phyloP scores from a whole-genome alignment of 2,888 invertebrate genomes.

The Tachystola acroxantha region DNA sequence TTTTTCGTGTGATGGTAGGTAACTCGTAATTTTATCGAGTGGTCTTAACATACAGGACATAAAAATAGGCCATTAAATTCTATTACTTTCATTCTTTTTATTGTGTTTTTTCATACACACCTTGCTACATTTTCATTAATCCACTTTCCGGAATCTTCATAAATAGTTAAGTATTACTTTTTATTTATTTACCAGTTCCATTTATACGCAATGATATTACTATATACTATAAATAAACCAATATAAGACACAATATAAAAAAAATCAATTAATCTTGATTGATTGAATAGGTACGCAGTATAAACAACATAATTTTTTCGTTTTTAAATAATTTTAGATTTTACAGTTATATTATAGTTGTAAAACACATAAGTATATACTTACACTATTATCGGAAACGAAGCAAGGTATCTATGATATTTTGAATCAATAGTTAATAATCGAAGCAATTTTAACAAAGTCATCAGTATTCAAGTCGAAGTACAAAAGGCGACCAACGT shows the following conservation, averaged over 20 bases:
- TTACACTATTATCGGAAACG: conserved; percentile 2
- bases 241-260: too few species aligned
- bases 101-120: conserved; percentile 21
- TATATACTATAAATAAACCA: too few species aligned
- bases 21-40: conserved; percentile 20
- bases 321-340: too few species aligned
- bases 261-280: too few species aligned
- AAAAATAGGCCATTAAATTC: conserved; percentile 36
- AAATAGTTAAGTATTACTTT: too few species aligned
- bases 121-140: conserved; percentile 18
- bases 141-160: too few species aligned
- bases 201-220: too few species aligned
- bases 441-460: conserved; percentile 15
- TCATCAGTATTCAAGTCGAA: conserved; percentile 26
- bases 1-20: conserved; percentile 26
- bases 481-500: conserved; percentile 41
- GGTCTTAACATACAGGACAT: conserved; percentile 24
- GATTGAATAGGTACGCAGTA: too few species aligned
- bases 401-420: conserved; percentile 38
- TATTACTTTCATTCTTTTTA: conserved; percentile 9
- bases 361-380: background rate
- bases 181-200: too few species aligned
- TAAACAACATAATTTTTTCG: too few species aligned
- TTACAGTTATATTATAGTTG: too few species aligned
- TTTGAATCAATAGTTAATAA: too few species aligned